Base-by-base conservation (phyloP, 2,888 invertebrate genomes). In the Nomada flava region DNA sequence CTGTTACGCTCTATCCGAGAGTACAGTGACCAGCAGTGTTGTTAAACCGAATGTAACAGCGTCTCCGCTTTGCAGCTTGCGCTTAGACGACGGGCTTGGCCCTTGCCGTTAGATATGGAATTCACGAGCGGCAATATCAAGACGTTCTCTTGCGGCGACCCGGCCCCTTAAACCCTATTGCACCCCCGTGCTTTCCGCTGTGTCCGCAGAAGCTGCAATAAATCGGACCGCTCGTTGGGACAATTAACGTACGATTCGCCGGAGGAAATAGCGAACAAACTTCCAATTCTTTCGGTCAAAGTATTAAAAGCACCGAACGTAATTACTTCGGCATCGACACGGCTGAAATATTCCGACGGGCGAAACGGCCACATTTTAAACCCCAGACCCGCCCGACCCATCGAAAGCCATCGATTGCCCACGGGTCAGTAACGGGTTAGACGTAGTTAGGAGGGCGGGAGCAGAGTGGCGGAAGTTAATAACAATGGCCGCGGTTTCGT, bases 41-140 rank as follows among this genome's bases (percentile, higher is more conserved):
- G 82, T 79, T 82, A 88, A 88, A 88, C 87, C 88, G 83, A 88
- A 88, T 85, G 71, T 79, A 83, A 76, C 83, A 70, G 63, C 65
- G 67, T 60, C 79, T 67, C 76, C 65, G 76, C 71, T 77, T 76
- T 82, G 67, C 79, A 79, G 55, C 79, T 42, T 11, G 26, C 29
- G 67, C 55, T 80, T 63, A 68, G 23, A 69, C 67, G 23, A 69
- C 67, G 52, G 68, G 11, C 11, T 55, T 68, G 64, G 4, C 47
- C 53, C 13, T n/a, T 10, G 11, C 76, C 73, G 74, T 87, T 85
- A 77, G 80, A 73, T 59, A 68, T 72, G 68, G 53, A 74, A 78
- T 84, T 79, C 83, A 76, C 75, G 73, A 73, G 67, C 55, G 65
- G 67, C 42, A 9, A 23, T 47, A 3, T 52, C 42, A n/a, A 69